Evolutionary conservation across 37 sponge, comb jelly and placozoan genomes (phyloP).

Genomic region (Spongia lamella): DNA sequence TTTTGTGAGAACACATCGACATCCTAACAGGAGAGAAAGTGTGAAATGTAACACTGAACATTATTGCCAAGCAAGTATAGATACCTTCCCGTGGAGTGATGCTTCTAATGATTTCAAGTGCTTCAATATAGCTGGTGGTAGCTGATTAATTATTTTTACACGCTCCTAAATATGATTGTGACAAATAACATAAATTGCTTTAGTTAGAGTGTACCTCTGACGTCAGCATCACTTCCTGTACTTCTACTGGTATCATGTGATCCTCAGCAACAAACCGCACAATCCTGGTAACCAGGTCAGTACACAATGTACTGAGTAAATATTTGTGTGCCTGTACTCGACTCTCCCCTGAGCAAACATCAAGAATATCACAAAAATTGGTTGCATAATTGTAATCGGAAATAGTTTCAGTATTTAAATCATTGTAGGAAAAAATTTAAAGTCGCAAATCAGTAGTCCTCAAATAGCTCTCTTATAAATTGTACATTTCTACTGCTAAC

Average conservation of each 20-base stretch:
- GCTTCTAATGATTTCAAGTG: constrained; percentile 17
- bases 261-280: constrained; percentile 50
- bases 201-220: not conserved
- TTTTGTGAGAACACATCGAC: constrained; percentile 52
- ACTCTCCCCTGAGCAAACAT: constrained; percentile 34
- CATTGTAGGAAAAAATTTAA: too few species aligned
- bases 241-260: constrained; percentile 13
- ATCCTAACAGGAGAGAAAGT: constrained; percentile 24
- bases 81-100: constrained; percentile 61
- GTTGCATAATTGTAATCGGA: too few species aligned
- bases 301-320: constrained; percentile 66
- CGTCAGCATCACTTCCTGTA: constrained; percentile 1
- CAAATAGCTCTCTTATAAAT: too few species aligned
- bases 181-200: not conserved
- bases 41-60: too few species aligned
- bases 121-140: constrained; percentile 40
- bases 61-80: not conserved
- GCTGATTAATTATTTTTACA: constrained; percentile 19
- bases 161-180: constrained; percentile 34
- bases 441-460: too few species aligned
- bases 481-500: too few species aligned
- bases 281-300: constrained; percentile 51
- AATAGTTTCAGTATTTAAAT: too few species aligned
- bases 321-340: constrained; percentile 55
- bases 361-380: not conserved